These are phyloP conservation scores for Acrocera orbiculus DNA, from an alignment of 2,888 invertebrate species.

Conservation along the genomic window DNA sequence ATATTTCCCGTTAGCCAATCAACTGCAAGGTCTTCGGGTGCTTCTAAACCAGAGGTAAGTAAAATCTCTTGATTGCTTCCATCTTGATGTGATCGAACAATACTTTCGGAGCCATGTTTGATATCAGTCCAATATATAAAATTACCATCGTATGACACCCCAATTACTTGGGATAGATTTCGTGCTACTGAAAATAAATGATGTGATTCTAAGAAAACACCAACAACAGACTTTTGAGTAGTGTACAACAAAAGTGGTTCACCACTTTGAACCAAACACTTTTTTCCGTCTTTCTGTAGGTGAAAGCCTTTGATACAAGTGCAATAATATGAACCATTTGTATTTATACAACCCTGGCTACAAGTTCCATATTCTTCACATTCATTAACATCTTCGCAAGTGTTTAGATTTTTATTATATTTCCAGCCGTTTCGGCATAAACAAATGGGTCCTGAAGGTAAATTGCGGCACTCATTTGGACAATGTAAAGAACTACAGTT, in stretches of 20 bases:
- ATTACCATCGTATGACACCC: slow-evolving; percentile 51
- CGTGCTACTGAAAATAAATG: slow-evolving; percentile 28
- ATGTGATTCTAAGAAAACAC: slow-evolving; percentile 40
- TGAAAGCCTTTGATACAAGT: slow-evolving; percentile 41
- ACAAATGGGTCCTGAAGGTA: slow-evolving; percentile 38
- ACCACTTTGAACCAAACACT: slow-evolving; percentile 38
- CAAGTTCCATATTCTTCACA: slow-evolving; percentile 46
- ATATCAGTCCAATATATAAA: slow-evolving; percentile 66
- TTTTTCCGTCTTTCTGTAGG: slow-evolving; percentile 34
- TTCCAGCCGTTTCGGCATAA: slow-evolving; percentile 35
- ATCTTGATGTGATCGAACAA: slow-evolving; percentile 44
- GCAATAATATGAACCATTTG: slow-evolving; percentile 40
- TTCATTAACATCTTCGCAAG: slow-evolving; percentile 41
- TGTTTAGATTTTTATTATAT: slow-evolving; percentile 15
- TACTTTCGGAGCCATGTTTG: slow-evolving; percentile 48
- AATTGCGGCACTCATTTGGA: slow-evolving; percentile 29
- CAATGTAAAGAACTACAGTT: slow-evolving; percentile 20
- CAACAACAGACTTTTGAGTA: slow-evolving; percentile 45
- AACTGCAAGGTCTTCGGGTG: slow-evolving; percentile 56
- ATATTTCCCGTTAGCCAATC: slow-evolving; percentile 66
- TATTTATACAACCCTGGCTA: slow-evolving; percentile 49
- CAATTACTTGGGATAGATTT: slow-evolving; percentile 39
- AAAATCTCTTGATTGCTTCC: slow-evolving; percentile 42
- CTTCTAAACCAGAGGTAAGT: slow-evolving; percentile 46
- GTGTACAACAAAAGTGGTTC: slow-evolving; percentile 53